A percentile compares a stretch with the other conserved stretches of the same genome.
Conservation (phyloP, 2,113 vertebrate species). For the Neogale vison region DNA sequence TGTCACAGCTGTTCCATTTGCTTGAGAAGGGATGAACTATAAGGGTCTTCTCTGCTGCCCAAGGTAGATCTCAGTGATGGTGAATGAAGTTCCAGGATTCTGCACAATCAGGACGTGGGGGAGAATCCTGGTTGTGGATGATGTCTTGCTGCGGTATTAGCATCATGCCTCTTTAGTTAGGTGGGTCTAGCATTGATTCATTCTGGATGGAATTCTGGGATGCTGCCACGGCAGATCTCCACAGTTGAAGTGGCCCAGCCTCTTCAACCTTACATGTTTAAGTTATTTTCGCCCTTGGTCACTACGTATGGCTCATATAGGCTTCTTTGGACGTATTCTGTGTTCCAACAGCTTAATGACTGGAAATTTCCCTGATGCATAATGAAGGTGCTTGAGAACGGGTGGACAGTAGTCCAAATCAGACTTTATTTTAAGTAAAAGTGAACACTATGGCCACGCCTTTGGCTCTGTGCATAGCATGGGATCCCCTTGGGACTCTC, state of each 20-base stretch:
- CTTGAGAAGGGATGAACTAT: neutral
- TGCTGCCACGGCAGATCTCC: neutral
- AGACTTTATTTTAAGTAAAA: neutral
- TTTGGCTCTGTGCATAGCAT: neutral
- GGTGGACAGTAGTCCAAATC: neutral
- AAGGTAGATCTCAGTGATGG: neutral
- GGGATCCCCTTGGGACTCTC: neutral
- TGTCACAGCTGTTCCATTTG: neutral
- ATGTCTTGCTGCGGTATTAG: neutral
- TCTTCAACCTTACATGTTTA: neutral
- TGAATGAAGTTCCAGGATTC: neutral
- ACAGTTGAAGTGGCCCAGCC: neutral
- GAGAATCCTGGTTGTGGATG: neutral
- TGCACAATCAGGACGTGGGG: neutral
- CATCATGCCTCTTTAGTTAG: neutral
- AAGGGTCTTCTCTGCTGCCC: neutral
- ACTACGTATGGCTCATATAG: neutral
- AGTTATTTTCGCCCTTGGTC: neutral
- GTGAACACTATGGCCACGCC: neutral
- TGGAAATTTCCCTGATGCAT: neutral
- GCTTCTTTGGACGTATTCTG: neutral
- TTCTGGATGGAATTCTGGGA: neutral
- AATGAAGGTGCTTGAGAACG: neutral
- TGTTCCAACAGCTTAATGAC: neutral
- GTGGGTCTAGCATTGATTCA: neutral